Evolutionary conservation across 2,113 vertebrate genomes (phyloP).

Genomic region (Benitochromis conjunctus): DNA sequence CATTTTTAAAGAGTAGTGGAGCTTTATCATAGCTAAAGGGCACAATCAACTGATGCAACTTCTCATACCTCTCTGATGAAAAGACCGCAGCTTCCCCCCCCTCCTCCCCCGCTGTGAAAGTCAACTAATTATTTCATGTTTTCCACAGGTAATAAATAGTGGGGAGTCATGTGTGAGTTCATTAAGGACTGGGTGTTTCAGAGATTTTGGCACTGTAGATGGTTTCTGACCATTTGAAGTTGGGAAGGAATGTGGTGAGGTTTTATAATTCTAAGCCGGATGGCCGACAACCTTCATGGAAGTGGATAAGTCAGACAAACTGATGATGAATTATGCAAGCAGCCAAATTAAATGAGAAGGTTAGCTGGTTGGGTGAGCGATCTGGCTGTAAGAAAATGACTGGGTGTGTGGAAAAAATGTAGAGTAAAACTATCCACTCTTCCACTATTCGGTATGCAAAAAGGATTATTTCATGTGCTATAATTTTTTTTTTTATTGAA

Average conservation of each 20-base stretch:
- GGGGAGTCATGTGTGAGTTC: slow-evolving; percentile 44
- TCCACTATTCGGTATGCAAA: background rate
- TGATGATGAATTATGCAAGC: background rate
- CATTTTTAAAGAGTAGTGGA: slow-evolving; percentile 1
- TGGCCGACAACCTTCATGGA: background rate
- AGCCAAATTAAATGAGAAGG: slow-evolving; percentile 14
- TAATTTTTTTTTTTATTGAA: no score
- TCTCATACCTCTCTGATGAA: slow-evolving; percentile 31
- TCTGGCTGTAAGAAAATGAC: background rate
- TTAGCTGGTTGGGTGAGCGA: background rate
- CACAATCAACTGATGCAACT: slow-evolving; percentile 43
- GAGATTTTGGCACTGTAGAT: slow-evolving; percentile 47
- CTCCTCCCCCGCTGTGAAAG: background rate
- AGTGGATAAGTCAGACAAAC: slow-evolving; percentile 2
- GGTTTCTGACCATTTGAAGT: slow-evolving; percentile 58
- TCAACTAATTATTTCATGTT: slow-evolving; percentile 39
- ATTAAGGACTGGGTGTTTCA: slow-evolving; percentile 26
- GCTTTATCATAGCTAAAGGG: background rate
- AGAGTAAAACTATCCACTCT: background rate
- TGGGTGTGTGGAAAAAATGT: rapidly evolving
- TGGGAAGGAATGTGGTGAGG: slow-evolving; percentile 20
- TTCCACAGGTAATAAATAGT: slow-evolving; percentile 48
- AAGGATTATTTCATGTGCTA: background rate
- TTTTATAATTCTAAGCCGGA: slow-evolving; percentile 34
- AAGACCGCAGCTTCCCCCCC: background rate